A percentile compares a stretch with the other conserved stretches of the same genome.
phyloP scores from a whole-genome alignment of 2,113 vertebrate genomes.

The Perognathus longimembris region DNA sequence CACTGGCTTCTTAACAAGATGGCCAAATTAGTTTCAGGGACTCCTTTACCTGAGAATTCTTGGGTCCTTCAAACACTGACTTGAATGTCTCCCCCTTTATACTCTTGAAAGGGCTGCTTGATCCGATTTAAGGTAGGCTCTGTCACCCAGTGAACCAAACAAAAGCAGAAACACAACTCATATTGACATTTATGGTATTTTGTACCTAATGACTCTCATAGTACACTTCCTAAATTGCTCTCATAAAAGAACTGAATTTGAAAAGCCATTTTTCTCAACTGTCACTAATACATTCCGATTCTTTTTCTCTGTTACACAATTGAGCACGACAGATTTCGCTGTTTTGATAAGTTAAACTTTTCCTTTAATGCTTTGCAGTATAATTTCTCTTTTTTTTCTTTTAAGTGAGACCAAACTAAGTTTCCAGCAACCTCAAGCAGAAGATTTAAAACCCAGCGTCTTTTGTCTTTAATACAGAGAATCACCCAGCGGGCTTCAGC shows the following conservation, averaged over 20 bases:
- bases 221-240: constrained; percentile 63
- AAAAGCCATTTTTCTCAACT: constrained; percentile 61
- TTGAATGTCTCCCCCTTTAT: background rate
- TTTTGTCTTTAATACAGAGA: background rate
- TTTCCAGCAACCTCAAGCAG: background rate
- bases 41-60: background rate
- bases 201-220: constrained; percentile 64
- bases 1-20: background rate
- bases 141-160: constrained; percentile 56
- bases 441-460: background rate
- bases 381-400: background rate
- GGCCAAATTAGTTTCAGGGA: background rate
- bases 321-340: constrained; percentile 8
- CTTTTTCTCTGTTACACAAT: constrained; percentile 21
- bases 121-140: constrained; percentile 51
- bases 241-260: constrained; percentile 55
- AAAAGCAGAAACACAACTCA: constrained; percentile 63
- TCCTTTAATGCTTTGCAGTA: background rate
- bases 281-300: constrained; percentile 38
- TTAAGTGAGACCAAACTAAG: background rate
- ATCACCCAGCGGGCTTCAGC: too few species aligned
- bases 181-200: constrained; percentile 38
- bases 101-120: background rate
- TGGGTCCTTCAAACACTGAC: background rate
- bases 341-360: constrained; percentile 26